Base-by-base conservation (phyloP, 2,113 vertebrate species). In the Hippocampus barbouri region DNA sequence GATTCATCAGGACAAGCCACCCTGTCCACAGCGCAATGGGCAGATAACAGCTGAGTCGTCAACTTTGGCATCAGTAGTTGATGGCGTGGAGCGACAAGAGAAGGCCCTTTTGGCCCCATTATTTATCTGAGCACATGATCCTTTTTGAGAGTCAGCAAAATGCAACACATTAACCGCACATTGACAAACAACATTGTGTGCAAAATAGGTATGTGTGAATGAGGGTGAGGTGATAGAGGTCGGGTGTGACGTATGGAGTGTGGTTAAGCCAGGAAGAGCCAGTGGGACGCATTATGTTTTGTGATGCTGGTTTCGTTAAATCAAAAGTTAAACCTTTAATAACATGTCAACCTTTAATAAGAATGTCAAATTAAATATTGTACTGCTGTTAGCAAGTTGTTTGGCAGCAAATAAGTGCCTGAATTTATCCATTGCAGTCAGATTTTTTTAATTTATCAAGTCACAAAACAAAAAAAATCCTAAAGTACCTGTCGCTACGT, bases 31-130 rank as follows among this genome's bases (percentile, higher is more conserved):
- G 63, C 72, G 83, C 89, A 86, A 89, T 84, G 82, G 83, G 87
- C 82, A 78, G 67, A 74, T 81, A 79, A 68, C 73, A 85, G 85
- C 85, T 83, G 85, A 87, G 80, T 86, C 84, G 43, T 87, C 86
- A 81, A 71, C 73, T 84, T 69, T 74, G 72, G 63, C 53, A 72
- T 86, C 79, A 63, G 79, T 80, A 75, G 76, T 82, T 85, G 86
- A 85, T 79, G 85, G 76, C 34, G 62, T 80, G 75, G 77, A 79
- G 80, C 53, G 76, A 73, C 75, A 76, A 53, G 16, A 86, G 78
- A 82, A 85, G 85, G 77, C 75, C 45, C 80, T 75, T 85, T 76
- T 74, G 77, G 68, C 72, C 86, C 71, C 60, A 89, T 88, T 89
- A 89, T 89, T 87, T 79, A 87, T 86, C 71, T 74, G 74, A 69